A percentile compares a stretch with the other conserved stretches of the same genome.
Conservation (phyloP, 2,113 vertebrate species). For the Microtus richardsoni region DNA sequence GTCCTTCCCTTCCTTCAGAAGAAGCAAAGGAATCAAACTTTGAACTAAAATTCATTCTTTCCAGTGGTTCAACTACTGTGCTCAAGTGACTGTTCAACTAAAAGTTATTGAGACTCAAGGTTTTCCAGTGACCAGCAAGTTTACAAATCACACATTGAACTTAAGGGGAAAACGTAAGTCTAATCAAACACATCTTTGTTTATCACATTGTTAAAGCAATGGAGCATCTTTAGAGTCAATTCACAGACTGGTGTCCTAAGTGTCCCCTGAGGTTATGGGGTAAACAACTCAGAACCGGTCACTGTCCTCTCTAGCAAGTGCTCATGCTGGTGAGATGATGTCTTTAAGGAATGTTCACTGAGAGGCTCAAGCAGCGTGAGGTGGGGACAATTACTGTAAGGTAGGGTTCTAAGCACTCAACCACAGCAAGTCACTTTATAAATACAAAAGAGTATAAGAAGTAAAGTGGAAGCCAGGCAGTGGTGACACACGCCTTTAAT, state of each 20-base stretch:
- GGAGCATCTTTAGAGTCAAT: neutral
- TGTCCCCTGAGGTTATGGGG: too few relatives aligned
- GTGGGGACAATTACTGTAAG: too few relatives aligned
- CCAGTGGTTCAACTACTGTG: neutral
- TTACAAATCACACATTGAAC: constrained; percentile 9
- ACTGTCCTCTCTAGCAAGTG: neutral
- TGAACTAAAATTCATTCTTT: constrained; percentile 15
- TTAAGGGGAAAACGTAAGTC: constrained; percentile 24
- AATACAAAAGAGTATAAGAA: neutral
- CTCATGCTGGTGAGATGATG: neutral
- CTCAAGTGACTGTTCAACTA: neutral
- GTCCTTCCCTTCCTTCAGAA: neutral
- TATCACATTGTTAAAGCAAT: neutral
- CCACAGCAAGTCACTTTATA: neutral
- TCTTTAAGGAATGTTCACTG: neutral
- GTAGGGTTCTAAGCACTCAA: neutral
- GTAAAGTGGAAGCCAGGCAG: too few relatives aligned
- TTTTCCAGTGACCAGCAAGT: neutral
- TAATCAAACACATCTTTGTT: neutral
- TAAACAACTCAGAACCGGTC: neutral
- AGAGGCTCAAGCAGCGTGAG: neutral
- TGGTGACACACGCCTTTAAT: too few relatives aligned
- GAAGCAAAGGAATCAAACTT: constrained; percentile 40
- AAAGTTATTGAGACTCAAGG: neutral
- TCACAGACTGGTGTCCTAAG: neutral